Conservation (phyloP, 2,797 vertebrate species). For the Oreochromis mossambicus region DNA sequence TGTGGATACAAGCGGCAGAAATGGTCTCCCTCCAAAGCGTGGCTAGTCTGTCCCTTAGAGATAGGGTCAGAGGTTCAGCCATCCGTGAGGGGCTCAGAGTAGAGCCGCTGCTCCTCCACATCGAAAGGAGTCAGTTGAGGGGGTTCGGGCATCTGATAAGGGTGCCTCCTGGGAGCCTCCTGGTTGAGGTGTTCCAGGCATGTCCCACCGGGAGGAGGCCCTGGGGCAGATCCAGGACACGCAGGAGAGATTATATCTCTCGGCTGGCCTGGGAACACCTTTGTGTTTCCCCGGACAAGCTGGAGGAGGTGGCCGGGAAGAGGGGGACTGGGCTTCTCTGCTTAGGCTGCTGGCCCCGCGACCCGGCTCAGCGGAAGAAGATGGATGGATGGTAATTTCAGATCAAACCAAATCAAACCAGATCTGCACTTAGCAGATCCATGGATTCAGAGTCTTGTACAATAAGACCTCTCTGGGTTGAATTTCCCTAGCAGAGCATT, state of each 20-base stretch:
- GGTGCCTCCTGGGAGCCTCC: not conserved
- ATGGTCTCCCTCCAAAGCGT: not conserved
- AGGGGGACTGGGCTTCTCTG: not conserved
- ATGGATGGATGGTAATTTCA: not conserved
- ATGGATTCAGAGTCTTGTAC: not conserved
- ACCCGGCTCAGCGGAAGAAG: rapidly evolving
- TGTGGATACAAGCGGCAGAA: not conserved
- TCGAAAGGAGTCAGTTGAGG: not conserved
- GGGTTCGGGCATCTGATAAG: rapidly evolving
- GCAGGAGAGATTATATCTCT: not conserved
- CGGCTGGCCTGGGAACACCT: rapidly evolving
- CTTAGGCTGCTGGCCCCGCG: not conserved
- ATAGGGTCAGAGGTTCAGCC: not conserved
- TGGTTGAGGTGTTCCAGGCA: not conserved
- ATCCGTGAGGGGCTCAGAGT: not conserved
- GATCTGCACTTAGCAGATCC: not conserved
- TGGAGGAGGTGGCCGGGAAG: not conserved
- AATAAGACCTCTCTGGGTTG: not conserved
- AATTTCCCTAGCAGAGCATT: not conserved
- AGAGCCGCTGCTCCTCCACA: rapidly evolving
- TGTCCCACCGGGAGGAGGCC: not conserved
- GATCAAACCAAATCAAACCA: too few species aligned
- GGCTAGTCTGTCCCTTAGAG: not conserved
- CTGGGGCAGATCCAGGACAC: not conserved
- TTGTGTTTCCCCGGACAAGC: not conserved